Percentiles rank a stretch among this genome's conserved stretches.
phyloP scores from a whole-genome alignment of 2,888 invertebrate genomes.

The Neoaliturus tenellus region DNA sequence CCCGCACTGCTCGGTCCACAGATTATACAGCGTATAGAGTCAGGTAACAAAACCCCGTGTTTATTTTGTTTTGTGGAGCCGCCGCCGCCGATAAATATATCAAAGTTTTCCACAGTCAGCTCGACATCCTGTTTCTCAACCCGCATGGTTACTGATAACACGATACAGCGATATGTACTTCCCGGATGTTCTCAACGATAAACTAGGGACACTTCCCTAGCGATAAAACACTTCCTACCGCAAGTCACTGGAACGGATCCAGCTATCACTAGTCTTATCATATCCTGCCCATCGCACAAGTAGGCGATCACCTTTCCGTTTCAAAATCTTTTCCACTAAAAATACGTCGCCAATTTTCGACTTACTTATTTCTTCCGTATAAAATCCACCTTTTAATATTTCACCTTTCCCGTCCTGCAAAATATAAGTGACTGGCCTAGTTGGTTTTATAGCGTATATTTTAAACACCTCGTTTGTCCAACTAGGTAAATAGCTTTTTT shows the following conservation, averaged over 20 bases:
- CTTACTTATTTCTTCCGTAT: neutral
- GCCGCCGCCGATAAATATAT: too few species aligned
- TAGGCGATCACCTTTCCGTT: conserved; percentile 42
- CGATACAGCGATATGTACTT: too few species aligned
- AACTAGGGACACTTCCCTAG: too few species aligned
- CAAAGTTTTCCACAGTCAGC: too few species aligned
- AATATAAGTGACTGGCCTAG: conserved; percentile 30
- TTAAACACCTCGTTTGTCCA: conserved; percentile 46
- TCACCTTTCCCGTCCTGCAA: conserved; percentile 34
- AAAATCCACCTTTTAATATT: conserved; percentile 29
- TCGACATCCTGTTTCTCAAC: neutral
- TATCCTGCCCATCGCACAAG: conserved; percentile 48
- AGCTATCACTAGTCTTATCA: conserved; percentile 39
- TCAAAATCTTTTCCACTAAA: conserved; percentile 46
- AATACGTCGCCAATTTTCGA: conserved; percentile 6
- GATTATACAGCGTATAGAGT: conserved; percentile 37
- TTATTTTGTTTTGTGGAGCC: too few species aligned
- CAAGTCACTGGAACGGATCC: too few species aligned
- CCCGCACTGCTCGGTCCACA: conserved; percentile 31
- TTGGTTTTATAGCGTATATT: conserved; percentile 1
- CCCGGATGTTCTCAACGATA: too few species aligned
- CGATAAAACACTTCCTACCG: too few species aligned
- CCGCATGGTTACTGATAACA: too few species aligned
- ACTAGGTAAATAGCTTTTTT: conserved; percentile 29
- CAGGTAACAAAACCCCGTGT: conserved; percentile 42